A percentile compares a stretch with the other conserved stretches of the same genome.
Evolutionary conservation across 64 coral and sea anemone genomes (phyloP).

Genomic region (Actinia tenebrosa): DNA sequence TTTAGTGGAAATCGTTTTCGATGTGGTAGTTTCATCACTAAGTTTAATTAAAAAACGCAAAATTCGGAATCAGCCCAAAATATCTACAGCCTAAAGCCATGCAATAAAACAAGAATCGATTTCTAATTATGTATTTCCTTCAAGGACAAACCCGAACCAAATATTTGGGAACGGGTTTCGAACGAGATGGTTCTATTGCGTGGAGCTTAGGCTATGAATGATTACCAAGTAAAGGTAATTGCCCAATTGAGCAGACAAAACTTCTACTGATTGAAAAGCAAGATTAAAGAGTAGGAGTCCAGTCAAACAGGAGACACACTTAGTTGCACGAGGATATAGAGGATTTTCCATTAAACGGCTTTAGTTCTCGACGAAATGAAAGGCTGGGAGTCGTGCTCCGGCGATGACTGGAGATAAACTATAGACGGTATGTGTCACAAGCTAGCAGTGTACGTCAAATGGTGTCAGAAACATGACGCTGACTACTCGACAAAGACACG

Average conservation of each 20-base stretch:
- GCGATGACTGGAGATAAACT: background rate
- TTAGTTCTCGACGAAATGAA: background rate
- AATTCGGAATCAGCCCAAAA: background rate
- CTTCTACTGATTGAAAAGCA: background rate
- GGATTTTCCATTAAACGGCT: background rate
- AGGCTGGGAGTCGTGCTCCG: background rate
- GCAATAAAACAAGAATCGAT: background rate
- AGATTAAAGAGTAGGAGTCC: background rate
- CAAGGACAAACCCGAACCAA: background rate
- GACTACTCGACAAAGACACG: background rate
- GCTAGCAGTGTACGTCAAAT: background rate
- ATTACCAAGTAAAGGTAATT: background rate
- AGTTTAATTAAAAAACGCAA: background rate
- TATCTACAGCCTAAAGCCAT: background rate
- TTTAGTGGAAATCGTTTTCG: no score
- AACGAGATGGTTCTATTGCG: background rate
- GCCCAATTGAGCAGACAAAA: background rate
- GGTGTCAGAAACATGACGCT: background rate
- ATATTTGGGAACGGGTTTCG: background rate
- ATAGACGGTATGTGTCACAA: background rate
- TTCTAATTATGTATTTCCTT: background rate
- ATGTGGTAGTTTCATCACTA: no score
- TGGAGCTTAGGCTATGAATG: background rate
- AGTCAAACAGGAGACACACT: background rate
- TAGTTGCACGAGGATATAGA: background rate